Conservation (phyloP, 2,113 vertebrate genomes). For the Calidris pugnax region DNA sequence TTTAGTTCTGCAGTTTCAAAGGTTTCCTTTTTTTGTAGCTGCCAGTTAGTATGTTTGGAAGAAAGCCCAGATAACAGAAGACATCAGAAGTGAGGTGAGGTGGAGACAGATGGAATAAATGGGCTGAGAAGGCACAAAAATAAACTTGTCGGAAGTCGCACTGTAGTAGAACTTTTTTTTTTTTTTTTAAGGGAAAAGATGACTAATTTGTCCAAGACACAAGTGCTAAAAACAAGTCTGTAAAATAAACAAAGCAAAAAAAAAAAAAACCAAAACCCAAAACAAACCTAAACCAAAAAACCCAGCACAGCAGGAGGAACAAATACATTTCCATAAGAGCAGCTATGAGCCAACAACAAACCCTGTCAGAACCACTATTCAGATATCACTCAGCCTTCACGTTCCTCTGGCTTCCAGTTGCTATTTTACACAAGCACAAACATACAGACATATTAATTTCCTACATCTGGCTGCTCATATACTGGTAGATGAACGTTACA, state of each 20-base stretch:
- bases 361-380: not conserved
- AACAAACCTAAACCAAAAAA: not conserved
- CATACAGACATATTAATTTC: not conserved
- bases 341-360: not conserved
- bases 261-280: not conserved
- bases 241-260: not conserved
- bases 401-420: not conserved
- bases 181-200: constrained; percentile 38
- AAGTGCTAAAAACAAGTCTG: constrained; percentile 8
- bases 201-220: constrained; percentile 14
- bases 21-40: constrained; percentile 52
- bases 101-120: constrained; percentile 60
- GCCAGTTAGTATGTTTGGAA: constrained; percentile 59
- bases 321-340: not conserved
- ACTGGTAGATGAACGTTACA: not conserved
- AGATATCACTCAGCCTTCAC: not conserved
- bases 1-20: constrained; percentile 55
- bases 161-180: not conserved
- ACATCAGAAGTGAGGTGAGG: constrained; percentile 55
- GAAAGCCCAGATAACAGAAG: constrained; percentile 65
- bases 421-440: not conserved
- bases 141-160: constrained; percentile 36
- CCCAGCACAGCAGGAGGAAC: not conserved
- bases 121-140: constrained; percentile 51
- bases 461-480: not conserved